A percentile compares a stretch with the other conserved stretches of the same genome.
Evolutionary conservation across 2,888 invertebrate species (phyloP).

Genomic region (Boloria euphrosyne): DNA sequence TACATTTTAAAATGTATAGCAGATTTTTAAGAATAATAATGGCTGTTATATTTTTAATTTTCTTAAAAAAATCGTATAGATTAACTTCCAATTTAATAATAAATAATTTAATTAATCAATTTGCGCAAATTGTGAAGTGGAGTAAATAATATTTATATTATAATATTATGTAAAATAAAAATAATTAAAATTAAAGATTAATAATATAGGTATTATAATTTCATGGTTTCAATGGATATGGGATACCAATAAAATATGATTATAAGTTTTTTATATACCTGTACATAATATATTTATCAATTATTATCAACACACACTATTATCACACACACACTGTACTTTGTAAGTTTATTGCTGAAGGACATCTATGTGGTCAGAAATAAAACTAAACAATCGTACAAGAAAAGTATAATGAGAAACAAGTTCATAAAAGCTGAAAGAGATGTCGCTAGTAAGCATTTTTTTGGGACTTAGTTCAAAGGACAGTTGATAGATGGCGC

Average conservation of each 20-base stretch:
- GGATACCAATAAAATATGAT: background rate
- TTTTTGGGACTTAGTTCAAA: constrained; percentile 2
- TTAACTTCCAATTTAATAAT: too few relatives aligned
- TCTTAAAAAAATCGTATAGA: background rate
- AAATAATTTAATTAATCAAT: too few relatives aligned
- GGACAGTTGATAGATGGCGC: constrained; percentile 7
- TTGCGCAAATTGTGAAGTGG: too few relatives aligned
- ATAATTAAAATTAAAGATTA: too few relatives aligned
- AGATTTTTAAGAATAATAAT: background rate
- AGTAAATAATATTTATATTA: too few relatives aligned
- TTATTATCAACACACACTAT: too few relatives aligned
- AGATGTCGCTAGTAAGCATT: constrained; percentile 49
- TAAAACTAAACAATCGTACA: background rate
- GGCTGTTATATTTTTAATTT: background rate
- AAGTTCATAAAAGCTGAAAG: constrained; percentile 25
- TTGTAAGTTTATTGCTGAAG: background rate
- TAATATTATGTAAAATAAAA: too few relatives aligned
- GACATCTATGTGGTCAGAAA: constrained; percentile 10
- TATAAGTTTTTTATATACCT: too few relatives aligned
- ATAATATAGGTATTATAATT: too few relatives aligned
- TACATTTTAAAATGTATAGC: background rate
- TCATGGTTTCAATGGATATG: too few relatives aligned
- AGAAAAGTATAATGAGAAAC: background rate
- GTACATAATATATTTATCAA: too few relatives aligned
- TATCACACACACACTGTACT: too few relatives aligned